phyloP scores from a whole-genome alignment of 2,113 vertebrate genomes.

The Electrona antarctica region DNA sequence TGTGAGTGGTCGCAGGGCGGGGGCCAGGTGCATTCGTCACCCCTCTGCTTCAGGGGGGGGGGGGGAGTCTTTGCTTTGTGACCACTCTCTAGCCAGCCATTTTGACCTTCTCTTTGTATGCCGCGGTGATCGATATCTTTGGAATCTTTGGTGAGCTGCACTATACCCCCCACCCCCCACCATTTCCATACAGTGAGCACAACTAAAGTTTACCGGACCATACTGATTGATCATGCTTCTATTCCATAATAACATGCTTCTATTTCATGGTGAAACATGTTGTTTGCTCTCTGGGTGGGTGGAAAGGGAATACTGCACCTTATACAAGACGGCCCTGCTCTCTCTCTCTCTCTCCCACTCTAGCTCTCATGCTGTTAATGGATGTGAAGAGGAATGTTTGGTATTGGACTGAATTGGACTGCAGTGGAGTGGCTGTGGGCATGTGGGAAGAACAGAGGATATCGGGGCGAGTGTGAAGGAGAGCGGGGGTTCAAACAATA shows the following conservation, averaged over 20 bases:
- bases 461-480: constrained; percentile 15
- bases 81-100: constrained; percentile 56
- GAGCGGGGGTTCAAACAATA: neutral
- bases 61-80: constrained; percentile 59
- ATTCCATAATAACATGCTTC: constrained; percentile 16
- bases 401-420: constrained; percentile 51
- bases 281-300: constrained; percentile 53
- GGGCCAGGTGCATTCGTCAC: constrained; percentile 54
- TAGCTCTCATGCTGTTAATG: constrained; percentile 52
- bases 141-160: constrained; percentile 74
- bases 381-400: constrained; percentile 42
- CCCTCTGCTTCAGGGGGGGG: constrained; percentile 24
- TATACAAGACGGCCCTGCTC: constrained; percentile 62
- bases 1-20: constrained; percentile 50
- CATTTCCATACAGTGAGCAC: constrained; percentile 50
- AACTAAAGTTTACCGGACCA: constrained; percentile 35
- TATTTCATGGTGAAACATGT: neutral
- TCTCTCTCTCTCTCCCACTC: constrained; percentile 46
- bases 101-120: constrained; percentile 62
- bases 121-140: constrained; percentile 68
- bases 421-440: neutral
- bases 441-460: constrained; percentile 38
- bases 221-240: constrained; percentile 28
- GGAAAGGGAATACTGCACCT: constrained; percentile 77
- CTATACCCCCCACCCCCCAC: constrained; percentile 49